These are phyloP conservation scores for Chiloscyllium punctatum DNA, from an alignment of 2,797 vertebrate genomes.

Conservation along the genomic window DNA sequence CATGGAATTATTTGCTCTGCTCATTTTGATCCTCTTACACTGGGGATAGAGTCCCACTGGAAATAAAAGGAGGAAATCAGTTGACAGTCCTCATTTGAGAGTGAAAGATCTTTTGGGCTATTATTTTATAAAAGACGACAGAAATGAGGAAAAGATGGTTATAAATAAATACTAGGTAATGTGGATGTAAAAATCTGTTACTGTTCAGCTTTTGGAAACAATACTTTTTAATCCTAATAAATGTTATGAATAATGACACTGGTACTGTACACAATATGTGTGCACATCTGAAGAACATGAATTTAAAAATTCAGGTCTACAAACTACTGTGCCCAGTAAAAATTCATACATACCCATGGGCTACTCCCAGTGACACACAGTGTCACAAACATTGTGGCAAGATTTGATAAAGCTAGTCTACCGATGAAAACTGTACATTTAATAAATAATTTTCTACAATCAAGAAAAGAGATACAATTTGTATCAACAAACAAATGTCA, in stretches of 20 bases:
- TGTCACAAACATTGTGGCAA: constrained; percentile 93
- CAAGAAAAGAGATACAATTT: constrained; percentile 99
- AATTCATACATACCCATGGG: constrained; percentile 78
- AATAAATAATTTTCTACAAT: constrained; percentile 84
- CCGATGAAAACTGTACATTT: constrained; percentile 78
- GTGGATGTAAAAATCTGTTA: not conserved
- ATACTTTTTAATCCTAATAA: constrained; percentile 53
- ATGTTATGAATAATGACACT: constrained; percentile 56
- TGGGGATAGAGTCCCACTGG: not conserved
- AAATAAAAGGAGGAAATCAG: not conserved
- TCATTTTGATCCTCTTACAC: not conserved
- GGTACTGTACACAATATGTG: constrained; percentile 62
- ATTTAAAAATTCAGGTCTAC: constrained; percentile 54
- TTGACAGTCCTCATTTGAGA: not conserved
- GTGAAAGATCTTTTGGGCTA: not conserved
- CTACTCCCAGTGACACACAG: constrained; percentile 96
- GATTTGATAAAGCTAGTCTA: constrained; percentile 69
- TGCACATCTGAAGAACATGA: constrained; percentile 52
- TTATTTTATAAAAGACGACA: not conserved
- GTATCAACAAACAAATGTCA: constrained; percentile 99
- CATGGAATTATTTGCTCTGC: not conserved
- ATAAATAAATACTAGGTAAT: not conserved
- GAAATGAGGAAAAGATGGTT: not conserved
- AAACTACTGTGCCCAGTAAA: constrained; percentile 85
- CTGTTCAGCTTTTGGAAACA: constrained; percentile 47